Evolutionary conservation across 1,140 invertebrate genomes (phyloP), one percentile per base, ranked within the genome.

Genomic region (Arion vulgaris): DNA sequence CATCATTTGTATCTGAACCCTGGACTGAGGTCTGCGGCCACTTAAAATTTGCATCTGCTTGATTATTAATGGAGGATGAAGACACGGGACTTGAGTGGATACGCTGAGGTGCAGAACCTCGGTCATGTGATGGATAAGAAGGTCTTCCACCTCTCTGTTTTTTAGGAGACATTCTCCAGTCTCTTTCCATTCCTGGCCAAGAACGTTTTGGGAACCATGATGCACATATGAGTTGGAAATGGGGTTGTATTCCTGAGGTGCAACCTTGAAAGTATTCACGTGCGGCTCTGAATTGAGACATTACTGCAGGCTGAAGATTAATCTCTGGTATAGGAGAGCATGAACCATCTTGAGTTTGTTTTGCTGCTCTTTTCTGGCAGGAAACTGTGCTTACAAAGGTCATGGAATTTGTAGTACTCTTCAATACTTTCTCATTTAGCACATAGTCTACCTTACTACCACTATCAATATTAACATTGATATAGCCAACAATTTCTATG

Each of bases 371-470:
- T 81, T 81, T 74, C 78, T 71, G 28, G 84, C 84, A 75, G 81
- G 34, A 83, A 85, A 51, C 84, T 85, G 57, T 85, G 66, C 84
- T 85, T n/a, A 83, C 39, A 81, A 85, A 85, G 17, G 81, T 83
- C 45, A 77, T 72, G 28, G 84, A 83, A 75, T 82, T 83, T 49
- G 76, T 49, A 28, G 45, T 78, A 66, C 73, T 85, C 39, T 85
- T 85, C 36, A 62, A 74, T 41, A 85, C 79, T 68, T 83, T 85
- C 73, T 85, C 84, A 78, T 80, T 85, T 1, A 85, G 73, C 0
- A 85, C 81, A 81, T 85, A 85, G 53, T 85, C 81, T 23, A 85
- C 57, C 41, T 82, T 75, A 28, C 74, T 66, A 4, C 73, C 57
- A 78, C 68, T 77, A 62, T 85, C 84, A 57, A 85, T 78, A 17